Percentiles rank a stretch among this genome's conserved stretches.
Conservation (phyloP, 2,113 vertebrate species). For the Varanus komodoensis region DNA sequence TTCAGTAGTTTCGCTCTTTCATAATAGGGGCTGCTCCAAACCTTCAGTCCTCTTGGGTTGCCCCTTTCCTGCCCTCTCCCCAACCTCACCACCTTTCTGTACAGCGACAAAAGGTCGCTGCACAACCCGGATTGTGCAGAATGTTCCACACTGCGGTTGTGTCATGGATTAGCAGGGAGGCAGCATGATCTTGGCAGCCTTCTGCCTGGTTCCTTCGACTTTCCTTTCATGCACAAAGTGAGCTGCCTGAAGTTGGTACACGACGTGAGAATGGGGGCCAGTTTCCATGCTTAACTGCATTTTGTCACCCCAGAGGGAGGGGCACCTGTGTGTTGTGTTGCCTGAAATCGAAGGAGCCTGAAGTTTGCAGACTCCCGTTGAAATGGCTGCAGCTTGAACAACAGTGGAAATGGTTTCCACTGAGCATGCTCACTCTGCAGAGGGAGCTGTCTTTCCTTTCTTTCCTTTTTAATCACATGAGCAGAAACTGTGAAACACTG, state of each 20-base stretch:
- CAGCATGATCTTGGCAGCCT: too few relatives aligned
- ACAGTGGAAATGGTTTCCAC: conserved; percentile 78
- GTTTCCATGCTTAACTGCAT: conserved; percentile 55
- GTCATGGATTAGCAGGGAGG: too few relatives aligned
- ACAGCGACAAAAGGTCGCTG: too few relatives aligned
- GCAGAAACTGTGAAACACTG: conserved; percentile 75
- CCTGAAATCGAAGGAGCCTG: conserved; percentile 59
- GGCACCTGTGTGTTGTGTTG: conserved; percentile 33
- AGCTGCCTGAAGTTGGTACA: conserved; percentile 66
- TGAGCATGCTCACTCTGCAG: conserved; percentile 78
- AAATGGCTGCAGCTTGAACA: conserved; percentile 77
- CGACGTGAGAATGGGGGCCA: conserved; percentile 64
- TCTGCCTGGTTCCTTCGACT: not conserved
- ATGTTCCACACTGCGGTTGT: too few relatives aligned
- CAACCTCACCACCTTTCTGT: too few relatives aligned
- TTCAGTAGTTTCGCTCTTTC: too few relatives aligned
- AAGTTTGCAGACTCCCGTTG: conserved; percentile 70
- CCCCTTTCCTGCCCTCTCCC: too few relatives aligned
- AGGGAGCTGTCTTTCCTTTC: conserved; percentile 66
- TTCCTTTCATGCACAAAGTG: conserved; percentile 33
- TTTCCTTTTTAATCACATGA: conserved; percentile 68
- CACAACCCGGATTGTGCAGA: too few relatives aligned
- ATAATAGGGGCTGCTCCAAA: too few relatives aligned
- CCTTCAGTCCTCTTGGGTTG: too few relatives aligned
- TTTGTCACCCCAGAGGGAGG: not conserved